Evolutionary conservation across 2,888 invertebrate genomes (phyloP).

Genomic region (Neoscelio sp.): DNA sequence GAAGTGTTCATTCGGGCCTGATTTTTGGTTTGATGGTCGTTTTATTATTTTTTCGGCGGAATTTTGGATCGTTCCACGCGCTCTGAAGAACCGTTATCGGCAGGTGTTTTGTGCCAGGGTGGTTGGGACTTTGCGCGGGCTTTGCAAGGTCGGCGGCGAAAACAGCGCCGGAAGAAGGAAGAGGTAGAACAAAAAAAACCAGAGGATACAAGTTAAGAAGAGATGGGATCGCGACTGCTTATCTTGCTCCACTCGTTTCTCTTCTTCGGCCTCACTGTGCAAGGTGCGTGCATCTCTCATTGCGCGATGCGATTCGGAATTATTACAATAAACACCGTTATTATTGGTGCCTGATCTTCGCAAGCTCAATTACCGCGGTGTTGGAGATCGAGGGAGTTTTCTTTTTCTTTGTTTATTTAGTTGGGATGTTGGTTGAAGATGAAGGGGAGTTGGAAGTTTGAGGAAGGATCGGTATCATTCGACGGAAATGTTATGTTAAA

Average conservation of each 20-base stretch:
- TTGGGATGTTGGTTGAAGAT: not conserved
- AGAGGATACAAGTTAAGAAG: constrained; percentile 5
- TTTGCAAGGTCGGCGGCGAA: constrained; percentile 18
- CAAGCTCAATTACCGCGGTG: constrained; percentile 14
- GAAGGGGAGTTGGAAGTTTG: not conserved
- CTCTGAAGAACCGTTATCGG: not conserved
- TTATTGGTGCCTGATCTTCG: constrained; percentile 27
- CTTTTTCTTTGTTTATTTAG: not conserved
- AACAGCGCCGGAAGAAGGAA: constrained; percentile 10
- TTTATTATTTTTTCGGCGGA: not conserved
- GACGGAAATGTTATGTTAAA: too few relatives aligned
- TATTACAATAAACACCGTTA: constrained; percentile 55
- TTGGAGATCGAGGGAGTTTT: not conserved
- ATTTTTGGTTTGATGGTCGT: too few relatives aligned
- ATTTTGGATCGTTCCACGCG: not conserved
- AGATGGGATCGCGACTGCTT: constrained; percentile 70
- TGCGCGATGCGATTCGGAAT: constrained; percentile 18
- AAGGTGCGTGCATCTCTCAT: constrained; percentile 72
- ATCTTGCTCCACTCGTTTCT: constrained; percentile 66
- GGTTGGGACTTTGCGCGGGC: constrained; percentile 1
- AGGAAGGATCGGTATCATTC: too few relatives aligned
- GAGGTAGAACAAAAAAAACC: constrained; percentile 2
- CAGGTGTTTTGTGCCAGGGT: constrained; percentile 14
- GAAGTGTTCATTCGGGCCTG: constrained; percentile 3
- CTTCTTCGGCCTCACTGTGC: constrained; percentile 67